Conservation (phyloP, 2,113 vertebrate species). For the Silurus glanis region DNA sequence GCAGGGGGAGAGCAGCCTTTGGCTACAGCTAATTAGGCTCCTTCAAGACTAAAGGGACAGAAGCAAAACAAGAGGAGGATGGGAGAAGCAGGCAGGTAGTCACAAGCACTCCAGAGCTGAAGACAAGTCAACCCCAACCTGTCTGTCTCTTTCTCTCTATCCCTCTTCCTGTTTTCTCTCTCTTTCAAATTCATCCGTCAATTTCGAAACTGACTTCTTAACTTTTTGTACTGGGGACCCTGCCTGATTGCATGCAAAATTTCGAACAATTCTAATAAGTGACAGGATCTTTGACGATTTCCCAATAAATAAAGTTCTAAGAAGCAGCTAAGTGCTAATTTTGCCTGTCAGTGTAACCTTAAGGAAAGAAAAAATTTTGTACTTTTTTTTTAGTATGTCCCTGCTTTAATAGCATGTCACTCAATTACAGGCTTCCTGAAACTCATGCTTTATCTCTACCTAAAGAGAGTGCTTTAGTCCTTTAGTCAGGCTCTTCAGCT, state of each 20-base stretch:
- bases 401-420: neutral
- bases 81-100: conserved; percentile 80
- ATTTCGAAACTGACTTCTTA: neutral
- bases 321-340: neutral
- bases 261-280: neutral
- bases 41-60: conserved; percentile 96
- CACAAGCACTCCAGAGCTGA: conserved; percentile 34
- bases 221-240: neutral
- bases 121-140: conserved; percentile 8
- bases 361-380: no score
- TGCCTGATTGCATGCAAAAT: neutral
- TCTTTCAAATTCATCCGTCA: neutral
- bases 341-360: neutral
- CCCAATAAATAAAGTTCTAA: neutral
- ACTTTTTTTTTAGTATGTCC: no score
- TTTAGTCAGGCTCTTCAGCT: neutral
- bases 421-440: no score
- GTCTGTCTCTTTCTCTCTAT: neutral
- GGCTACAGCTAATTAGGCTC: conserved; percentile 97
- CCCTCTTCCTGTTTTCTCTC: neutral
- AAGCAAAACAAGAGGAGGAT: conserved; percentile 88
- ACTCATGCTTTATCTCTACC: neutral
- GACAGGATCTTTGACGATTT: neutral
- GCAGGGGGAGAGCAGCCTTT: conserved; percentile 89
- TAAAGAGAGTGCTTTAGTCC: neutral